These are phyloP conservation scores for Rhimphoctona megacephalus DNA, from an alignment of 2,888 invertebrate species.

Conservation along the genomic window DNA sequence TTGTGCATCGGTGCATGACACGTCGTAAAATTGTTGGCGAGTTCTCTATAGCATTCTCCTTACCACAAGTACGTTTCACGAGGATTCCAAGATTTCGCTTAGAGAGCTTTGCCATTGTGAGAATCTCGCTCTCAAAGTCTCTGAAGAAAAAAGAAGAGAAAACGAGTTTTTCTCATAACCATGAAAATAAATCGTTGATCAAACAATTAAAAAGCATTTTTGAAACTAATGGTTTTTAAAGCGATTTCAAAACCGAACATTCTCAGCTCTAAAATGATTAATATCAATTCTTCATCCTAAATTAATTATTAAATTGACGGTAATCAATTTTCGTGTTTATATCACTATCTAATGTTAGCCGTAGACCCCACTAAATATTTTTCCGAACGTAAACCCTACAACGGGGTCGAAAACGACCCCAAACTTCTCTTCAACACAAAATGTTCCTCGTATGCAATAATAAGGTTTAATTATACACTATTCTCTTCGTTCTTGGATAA, in stretches of 20 bases:
- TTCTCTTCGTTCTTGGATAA: too few relatives aligned
- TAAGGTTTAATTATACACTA: too few relatives aligned
- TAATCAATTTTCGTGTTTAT: background rate
- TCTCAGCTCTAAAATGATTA: background rate
- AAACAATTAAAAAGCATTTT: background rate
- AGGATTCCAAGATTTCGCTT: constrained; percentile 56
- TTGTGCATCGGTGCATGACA: constrained; percentile 76
- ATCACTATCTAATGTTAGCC: too few relatives aligned
- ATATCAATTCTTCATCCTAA: background rate
- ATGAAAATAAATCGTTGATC: background rate
- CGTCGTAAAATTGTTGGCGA: constrained; percentile 60
- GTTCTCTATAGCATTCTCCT: constrained; percentile 51
- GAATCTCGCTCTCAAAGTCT: background rate
- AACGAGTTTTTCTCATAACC: constrained; percentile 1
- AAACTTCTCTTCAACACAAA: too few relatives aligned
- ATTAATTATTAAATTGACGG: background rate
- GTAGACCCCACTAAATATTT: too few relatives aligned
- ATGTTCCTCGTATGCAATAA: too few relatives aligned
- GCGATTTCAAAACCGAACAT: background rate
- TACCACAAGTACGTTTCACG: constrained; percentile 21
- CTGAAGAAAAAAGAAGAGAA: background rate
- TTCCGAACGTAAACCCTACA: too few relatives aligned
- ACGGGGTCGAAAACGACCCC: background rate
- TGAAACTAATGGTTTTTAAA: background rate
- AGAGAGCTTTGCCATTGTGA: constrained; percentile 30